Evolutionary conservation across 2,888 invertebrate species (phyloP), one percentile per base, ranked within the genome.

Genomic region (Scaptomyza parva): DNA sequence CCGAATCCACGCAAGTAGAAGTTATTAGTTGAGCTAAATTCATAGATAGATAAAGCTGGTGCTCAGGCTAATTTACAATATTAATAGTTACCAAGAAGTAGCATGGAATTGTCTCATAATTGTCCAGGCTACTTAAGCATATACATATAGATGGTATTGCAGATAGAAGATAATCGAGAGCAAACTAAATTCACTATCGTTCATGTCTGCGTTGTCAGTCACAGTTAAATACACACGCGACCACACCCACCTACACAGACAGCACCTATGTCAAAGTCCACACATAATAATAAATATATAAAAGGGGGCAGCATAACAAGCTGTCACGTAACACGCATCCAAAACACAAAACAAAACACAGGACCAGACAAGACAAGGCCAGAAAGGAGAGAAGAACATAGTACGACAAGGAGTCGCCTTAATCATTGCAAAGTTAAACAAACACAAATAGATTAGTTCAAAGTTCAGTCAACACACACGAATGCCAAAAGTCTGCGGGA

Each of bases 361-460:
- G 4, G 5, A 35, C 18, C 33, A 18, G 63, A 63, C 43, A 54
- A 61, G 52, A 55, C 37, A 52, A 37, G 47, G 60, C 50, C 40
- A 8, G 4, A 17, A 26, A 26, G 11, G 4, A 9, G 22, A 35
- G 12, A 5, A 9, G 26, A 33, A 55, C 48, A 59, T 24, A 33
- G 12, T 30, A 35, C 20, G 45, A 65, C 47, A 73, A 57, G 48
- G 47, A 41, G 64, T 65, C 67, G 70, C 76, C 76, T 73, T 88
- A 88, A 85, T 88, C 83, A 86, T 60, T 82, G 68, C 87, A 83
- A 88, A 80, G 89, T 88, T 86, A 88, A 88, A 52, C 77, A 88
- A 88, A 86, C 85, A 88, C 88, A 79, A 85, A 87, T 82, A 87
- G 81, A 82, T 88, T 88, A 81, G 85, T 78, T 85, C 84, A 76